A percentile compares a stretch with the other conserved stretches of the same genome.
Evolutionary conservation across 2,113 vertebrate genomes (phyloP).

Genomic region (Alectura lathami): DNA sequence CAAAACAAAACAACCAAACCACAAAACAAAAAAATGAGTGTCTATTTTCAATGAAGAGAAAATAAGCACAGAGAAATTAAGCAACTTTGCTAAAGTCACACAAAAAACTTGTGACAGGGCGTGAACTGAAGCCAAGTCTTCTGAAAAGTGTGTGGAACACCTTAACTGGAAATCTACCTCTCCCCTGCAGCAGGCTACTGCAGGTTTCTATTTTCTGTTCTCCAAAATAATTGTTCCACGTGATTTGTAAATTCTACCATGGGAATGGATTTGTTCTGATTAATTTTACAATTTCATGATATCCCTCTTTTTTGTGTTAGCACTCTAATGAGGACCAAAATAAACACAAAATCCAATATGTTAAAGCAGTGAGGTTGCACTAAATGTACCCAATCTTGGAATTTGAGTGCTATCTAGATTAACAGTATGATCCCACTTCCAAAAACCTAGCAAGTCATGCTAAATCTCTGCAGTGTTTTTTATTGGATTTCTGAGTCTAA

Average conservation of each 20-base stretch:
- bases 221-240: not conserved
- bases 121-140: not conserved
- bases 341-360: not conserved
- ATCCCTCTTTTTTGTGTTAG: not conserved
- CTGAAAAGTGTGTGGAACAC: not conserved
- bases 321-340: not conserved
- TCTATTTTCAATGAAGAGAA: not conserved
- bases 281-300: conserved; percentile 1
- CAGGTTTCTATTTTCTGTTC: not conserved
- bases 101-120: not conserved
- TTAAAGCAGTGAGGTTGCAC: not conserved
- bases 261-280: not conserved
- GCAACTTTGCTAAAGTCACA: not conserved
- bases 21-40: not conserved
- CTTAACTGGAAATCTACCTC: not conserved
- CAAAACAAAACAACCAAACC: not conserved
- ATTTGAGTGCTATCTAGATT: conserved; percentile 18
- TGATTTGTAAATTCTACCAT: not conserved
- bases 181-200: not conserved
- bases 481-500: not conserved
- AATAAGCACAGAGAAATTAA: not conserved
- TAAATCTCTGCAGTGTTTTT: not conserved
- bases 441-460: not conserved
- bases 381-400: not conserved
- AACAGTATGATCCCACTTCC: not conserved